These are phyloP conservation scores for Lasioglossum calceatum DNA, from an alignment of 2,888 invertebrate species.

Conservation along the genomic window DNA sequence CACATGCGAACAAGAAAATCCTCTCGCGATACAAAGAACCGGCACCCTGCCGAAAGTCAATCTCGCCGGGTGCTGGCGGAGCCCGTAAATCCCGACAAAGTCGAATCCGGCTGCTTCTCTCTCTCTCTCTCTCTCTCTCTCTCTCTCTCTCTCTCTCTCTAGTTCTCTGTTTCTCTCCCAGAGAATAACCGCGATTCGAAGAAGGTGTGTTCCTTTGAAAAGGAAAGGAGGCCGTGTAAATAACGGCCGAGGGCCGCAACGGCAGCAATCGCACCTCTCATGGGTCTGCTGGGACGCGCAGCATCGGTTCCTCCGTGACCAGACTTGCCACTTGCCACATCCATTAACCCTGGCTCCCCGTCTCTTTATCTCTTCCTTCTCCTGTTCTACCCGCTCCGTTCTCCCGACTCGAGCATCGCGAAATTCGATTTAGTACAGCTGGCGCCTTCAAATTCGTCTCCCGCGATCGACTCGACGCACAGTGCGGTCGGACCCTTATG, in stretches of 20 bases:
- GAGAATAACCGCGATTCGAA: slow-evolving; percentile 48
- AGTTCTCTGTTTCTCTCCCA: slow-evolving; percentile 21
- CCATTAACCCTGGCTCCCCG: slow-evolving; percentile 50
- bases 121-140: neutral
- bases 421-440: slow-evolving; percentile 13
- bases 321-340: slow-evolving; percentile 44
- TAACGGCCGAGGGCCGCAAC: slow-evolving; percentile 53
- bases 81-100: slow-evolving; percentile 65
- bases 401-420: neutral
- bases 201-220: slow-evolving; percentile 61
- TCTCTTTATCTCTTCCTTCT: neutral
- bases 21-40: slow-evolving; percentile 44
- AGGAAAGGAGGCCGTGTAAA: slow-evolving; percentile 69
- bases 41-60: slow-evolving; percentile 58
- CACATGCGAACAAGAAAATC: slow-evolving; percentile 42
- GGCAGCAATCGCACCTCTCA: slow-evolving; percentile 50
- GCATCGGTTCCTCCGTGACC: slow-evolving; percentile 36
- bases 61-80: slow-evolving; percentile 42
- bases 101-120: slow-evolving; percentile 31
- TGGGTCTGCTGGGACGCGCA: slow-evolving; percentile 58
- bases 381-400: neutral
- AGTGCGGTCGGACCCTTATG: too few relatives aligned
- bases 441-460: slow-evolving; percentile 13
- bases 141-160: neutral
- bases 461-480: neutral